Evolutionary conservation across 2,888 invertebrate genomes (phyloP).

Genomic region (Malachius bipustulatus): DNA sequence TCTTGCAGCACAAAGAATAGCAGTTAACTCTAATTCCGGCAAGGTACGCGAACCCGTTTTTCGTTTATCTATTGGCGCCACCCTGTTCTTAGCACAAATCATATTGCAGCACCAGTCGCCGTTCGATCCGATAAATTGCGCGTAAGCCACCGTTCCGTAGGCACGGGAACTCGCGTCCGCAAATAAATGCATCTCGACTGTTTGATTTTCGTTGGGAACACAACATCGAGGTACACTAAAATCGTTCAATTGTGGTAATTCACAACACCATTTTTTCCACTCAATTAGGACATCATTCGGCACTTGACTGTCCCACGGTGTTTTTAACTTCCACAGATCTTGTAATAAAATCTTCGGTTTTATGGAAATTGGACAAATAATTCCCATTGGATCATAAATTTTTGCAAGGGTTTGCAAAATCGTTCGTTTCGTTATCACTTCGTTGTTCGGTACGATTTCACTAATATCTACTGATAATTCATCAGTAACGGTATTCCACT

Average conservation of each 20-base stretch:
- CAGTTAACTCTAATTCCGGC: constrained; percentile 2
- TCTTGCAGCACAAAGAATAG: not conserved
- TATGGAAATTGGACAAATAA: no score
- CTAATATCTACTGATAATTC: no score
- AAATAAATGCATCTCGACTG: not conserved
- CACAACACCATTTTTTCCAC: constrained; percentile 2
- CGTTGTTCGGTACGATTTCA: no score
- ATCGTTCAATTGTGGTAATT: not conserved
- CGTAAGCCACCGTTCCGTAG: not conserved
- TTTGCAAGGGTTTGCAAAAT: no score
- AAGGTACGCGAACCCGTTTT: not conserved
- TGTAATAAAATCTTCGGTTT: not conserved
- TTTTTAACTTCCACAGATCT: not conserved
- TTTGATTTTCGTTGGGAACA: not conserved
- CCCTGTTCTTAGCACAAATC: no score
- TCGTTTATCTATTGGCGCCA: not conserved
- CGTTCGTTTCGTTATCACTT: no score
- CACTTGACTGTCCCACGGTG: not conserved
- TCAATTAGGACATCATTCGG: not conserved
- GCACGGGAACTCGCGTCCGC: constrained; percentile 2
- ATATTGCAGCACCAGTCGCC: not conserved
- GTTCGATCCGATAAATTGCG: not conserved
- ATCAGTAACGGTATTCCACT: no score
- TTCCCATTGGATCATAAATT: no score
- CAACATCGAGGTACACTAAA: not conserved